A percentile compares a stretch with the other conserved stretches of the same genome.
Evolutionary conservation across 2,888 invertebrate genomes (phyloP).

Genomic region (Diplazon laetatorius): DNA sequence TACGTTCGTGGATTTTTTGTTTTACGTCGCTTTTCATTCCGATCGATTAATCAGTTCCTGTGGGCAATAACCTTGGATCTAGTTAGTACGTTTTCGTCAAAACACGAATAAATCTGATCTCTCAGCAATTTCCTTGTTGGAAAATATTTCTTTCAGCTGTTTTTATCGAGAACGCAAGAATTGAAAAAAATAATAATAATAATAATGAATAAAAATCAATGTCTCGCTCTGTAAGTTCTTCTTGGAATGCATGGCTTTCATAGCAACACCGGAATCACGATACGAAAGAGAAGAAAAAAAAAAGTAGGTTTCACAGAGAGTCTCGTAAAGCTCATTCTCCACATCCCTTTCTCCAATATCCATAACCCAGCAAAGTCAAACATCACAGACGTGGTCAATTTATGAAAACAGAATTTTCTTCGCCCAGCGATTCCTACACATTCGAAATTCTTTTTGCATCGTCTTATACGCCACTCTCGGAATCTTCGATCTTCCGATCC

Average conservation of each 20-base stretch:
- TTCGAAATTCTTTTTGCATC: background rate
- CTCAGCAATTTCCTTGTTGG: too few species aligned
- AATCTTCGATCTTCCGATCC: background rate
- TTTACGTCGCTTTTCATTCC: background rate
- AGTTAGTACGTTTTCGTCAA: too few species aligned
- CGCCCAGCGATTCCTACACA: conserved; percentile 1
- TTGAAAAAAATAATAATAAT: too few species aligned
- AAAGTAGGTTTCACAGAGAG: background rate
- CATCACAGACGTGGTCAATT: background rate
- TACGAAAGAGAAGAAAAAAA: background rate
- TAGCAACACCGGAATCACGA: too few species aligned
- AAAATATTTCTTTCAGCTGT: too few species aligned
- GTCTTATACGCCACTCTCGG: background rate
- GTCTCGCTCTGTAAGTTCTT: too few species aligned
- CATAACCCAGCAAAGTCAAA: background rate
- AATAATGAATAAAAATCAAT: too few species aligned
- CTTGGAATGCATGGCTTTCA: too few species aligned
- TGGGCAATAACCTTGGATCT: background rate
- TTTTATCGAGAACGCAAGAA: too few species aligned
- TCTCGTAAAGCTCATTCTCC: too few species aligned
- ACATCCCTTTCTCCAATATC: too few species aligned
- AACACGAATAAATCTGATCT: too few species aligned
- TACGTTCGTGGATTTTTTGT: background rate
- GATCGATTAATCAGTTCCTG: background rate
- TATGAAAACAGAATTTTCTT: background rate